Percentiles rank a stretch among this genome's conserved stretches.
phyloP scores from a whole-genome alignment of 2,113 vertebrate species.

The Rana temporaria region DNA sequence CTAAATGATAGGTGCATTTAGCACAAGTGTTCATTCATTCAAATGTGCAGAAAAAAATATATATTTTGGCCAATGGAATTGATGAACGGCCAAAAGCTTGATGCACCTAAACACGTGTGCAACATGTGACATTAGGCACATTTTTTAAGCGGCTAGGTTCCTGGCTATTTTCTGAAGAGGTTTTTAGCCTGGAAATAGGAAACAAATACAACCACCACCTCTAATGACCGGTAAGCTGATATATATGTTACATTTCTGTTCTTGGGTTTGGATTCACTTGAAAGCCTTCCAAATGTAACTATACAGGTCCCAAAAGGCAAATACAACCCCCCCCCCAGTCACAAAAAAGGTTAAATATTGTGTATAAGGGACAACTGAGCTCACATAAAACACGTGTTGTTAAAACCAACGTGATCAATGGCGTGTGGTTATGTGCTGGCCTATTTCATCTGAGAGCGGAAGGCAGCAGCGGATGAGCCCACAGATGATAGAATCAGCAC shows the following conservation, averaged over 20 bases:
- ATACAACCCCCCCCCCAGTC: not conserved
- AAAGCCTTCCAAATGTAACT: not conserved
- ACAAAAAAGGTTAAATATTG: not conserved
- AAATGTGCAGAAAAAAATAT: too few relatives aligned
- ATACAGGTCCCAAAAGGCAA: not conserved
- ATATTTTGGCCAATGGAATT: too few relatives aligned
- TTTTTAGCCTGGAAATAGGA: too few relatives aligned
- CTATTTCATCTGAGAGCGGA: not conserved
- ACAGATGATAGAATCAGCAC: conserved; percentile 37
- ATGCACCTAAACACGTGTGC: too few relatives aligned
- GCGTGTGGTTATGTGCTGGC: not conserved
- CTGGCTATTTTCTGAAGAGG: too few relatives aligned
- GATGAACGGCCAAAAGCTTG: too few relatives aligned
- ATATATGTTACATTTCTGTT: not conserved
- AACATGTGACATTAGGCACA: too few relatives aligned
- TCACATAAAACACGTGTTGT: not conserved
- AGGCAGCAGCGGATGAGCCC: conserved; percentile 4
- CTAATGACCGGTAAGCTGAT: not conserved
- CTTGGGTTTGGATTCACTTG: not conserved
- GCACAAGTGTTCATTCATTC: too few relatives aligned
- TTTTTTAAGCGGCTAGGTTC: too few relatives aligned
- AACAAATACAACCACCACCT: too few relatives aligned
- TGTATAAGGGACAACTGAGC: not conserved
- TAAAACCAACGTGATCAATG: conserved; percentile 16
- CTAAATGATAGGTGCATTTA: too few relatives aligned